Evolutionary conservation across 2,888 invertebrate species (phyloP).

Genomic region (Hypselothyrea guttata): DNA sequence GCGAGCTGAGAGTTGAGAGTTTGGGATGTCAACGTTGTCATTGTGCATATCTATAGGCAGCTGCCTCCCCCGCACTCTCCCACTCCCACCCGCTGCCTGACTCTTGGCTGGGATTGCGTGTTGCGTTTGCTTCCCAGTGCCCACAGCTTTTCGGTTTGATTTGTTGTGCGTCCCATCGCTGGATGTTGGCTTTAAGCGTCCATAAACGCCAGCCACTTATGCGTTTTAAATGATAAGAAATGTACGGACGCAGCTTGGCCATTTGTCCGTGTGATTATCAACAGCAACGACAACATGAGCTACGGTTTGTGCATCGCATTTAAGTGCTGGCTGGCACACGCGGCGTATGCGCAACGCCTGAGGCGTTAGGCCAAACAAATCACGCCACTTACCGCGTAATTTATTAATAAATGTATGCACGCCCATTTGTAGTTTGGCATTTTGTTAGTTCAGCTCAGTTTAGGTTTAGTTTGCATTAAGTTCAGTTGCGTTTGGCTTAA

Average conservation of each 20-base stretch:
- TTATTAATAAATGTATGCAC: constrained; percentile 52
- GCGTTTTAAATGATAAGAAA: constrained; percentile 74
- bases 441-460: constrained; percentile 60
- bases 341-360: constrained; percentile 62
- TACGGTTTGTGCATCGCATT: constrained; percentile 23
- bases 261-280: constrained; percentile 14
- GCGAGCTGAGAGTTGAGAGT: neutral
- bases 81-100: constrained; percentile 49
- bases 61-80: too few relatives aligned
- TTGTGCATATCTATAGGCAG: too few relatives aligned
- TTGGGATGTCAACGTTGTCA: constrained; percentile 48
- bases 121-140: constrained; percentile 63
- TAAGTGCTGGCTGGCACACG: constrained; percentile 43
- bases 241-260: constrained; percentile 38
- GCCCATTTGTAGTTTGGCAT: constrained; percentile 41
- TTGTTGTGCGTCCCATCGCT: constrained; percentile 35
- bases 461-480: constrained; percentile 12
- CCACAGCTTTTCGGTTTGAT: constrained; percentile 9
- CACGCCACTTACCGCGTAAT: constrained; percentile 53
- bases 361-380: constrained; percentile 57
- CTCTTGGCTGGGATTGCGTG: constrained; percentile 66
- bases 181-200: constrained; percentile 45
- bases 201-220: constrained; percentile 64
- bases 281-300: neutral
- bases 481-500: constrained; percentile 43